Evolutionary conservation across 2,113 vertebrate species (phyloP).

Genomic region (Nesoenas mayeri): DNA sequence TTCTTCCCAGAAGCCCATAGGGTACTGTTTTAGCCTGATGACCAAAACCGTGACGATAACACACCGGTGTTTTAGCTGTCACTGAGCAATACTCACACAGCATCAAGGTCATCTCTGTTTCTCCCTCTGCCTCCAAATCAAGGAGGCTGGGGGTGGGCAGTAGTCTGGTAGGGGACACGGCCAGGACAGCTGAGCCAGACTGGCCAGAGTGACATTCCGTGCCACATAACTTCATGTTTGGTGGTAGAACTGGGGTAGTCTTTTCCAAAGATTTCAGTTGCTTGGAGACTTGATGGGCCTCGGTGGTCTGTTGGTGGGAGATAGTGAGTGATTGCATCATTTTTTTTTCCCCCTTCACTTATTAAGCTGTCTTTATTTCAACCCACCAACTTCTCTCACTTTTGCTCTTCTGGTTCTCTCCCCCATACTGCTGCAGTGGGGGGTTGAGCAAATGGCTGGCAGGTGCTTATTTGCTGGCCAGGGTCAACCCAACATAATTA

Average conservation of each 20-base stretch:
- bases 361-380: not conserved
- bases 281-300: not conserved
- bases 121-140: not conserved
- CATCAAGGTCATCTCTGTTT: not conserved
- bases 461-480: not conserved
- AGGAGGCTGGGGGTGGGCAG: not conserved
- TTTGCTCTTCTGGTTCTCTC: not conserved
- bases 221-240: not conserved
- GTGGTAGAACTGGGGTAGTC: not conserved
- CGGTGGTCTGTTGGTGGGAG: not conserved
- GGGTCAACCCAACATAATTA: not conserved
- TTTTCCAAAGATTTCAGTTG: not conserved
- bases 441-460: not conserved
- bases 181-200: too few relatives aligned
- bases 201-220: not conserved
- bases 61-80: not conserved
- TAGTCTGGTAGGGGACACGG: not conserved
- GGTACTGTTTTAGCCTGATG: not conserved
- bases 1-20: not conserved
- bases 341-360: not conserved
- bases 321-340: not conserved
- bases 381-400: not conserved
- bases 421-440: too few relatives aligned
- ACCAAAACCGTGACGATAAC: too few relatives aligned
- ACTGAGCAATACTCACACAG: not conserved